Conservation (phyloP, 2,797 vertebrate genomes). For the Enteromius fasciolatus region DNA sequence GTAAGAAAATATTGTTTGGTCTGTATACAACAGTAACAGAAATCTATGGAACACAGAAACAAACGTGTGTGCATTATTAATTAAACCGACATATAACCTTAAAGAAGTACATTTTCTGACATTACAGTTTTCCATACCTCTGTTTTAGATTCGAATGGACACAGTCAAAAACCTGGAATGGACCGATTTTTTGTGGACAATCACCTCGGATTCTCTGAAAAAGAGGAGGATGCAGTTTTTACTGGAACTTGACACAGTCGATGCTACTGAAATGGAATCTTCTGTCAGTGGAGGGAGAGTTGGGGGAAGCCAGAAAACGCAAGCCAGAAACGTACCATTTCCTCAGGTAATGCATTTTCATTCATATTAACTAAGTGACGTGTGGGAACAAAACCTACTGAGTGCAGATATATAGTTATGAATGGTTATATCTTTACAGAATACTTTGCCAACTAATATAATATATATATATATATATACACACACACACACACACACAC, state of each 20-base stretch:
- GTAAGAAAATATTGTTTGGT: too few relatives aligned
- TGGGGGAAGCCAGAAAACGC: constrained; percentile 64
- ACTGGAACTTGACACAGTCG: constrained; percentile 54
- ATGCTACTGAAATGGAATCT: constrained; percentile 68
- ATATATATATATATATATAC: not conserved
- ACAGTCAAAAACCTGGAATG: constrained; percentile 60
- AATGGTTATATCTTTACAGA: not conserved
- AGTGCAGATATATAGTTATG: not conserved
- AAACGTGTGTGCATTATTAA: not conserved
- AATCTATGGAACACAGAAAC: too few relatives aligned
- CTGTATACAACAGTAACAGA: too few relatives aligned
- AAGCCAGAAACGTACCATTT: constrained; percentile 57
- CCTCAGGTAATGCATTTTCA: constrained; percentile 71
- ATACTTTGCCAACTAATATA: not conserved
- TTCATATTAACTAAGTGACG: constrained; percentile 4
- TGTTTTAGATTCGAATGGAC: constrained; percentile 76
- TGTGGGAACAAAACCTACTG: not conserved
- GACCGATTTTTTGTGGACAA: constrained; percentile 53
- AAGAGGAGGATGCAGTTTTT: constrained; percentile 56
- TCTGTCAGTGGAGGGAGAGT: constrained; percentile 55
- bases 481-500: too few relatives aligned
- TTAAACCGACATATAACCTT: not conserved
- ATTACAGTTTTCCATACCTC: constrained; percentile 30
- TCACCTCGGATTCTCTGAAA: constrained; percentile 45
- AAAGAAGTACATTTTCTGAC: not conserved